Evolutionary conservation across 2,113 vertebrate species (phyloP), one percentile per base, ranked within the genome.

Genomic region (Phodopus roborovskii): DNA sequence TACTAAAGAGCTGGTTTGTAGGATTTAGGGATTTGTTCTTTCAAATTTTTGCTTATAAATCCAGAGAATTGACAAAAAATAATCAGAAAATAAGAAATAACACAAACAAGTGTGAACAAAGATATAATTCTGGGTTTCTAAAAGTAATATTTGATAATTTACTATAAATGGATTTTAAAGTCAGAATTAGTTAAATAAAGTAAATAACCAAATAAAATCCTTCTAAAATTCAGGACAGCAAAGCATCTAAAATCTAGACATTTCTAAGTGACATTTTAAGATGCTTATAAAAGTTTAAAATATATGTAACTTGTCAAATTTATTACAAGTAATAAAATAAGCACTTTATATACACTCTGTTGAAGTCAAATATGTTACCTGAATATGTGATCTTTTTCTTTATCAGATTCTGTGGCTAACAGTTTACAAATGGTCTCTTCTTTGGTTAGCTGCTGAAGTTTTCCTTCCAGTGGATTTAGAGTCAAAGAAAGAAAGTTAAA

Each of bases 401-500:
- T 82, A 68, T 99, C 97, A 96, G 98, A 82, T 78, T 97, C 96
- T 70, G 92, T 96, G 91, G 97, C 98, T 81, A 99, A 79, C 81
- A 99, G 98, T 96, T 98, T 98, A 77, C 97, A 98, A 90, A 98
- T 96, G 4, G 96, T 97, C 26, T 99, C 98, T 89, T 98, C 98
- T 96, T 98, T 98, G 92, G 94, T 94, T 19, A 96, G 56, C 75
- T 97, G 96, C 39, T 95, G 94, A 82, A 91, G 94, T 73, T 94
- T 98, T 97, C 96, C 96, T 96, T 98, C 97, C 77, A 98, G 82
- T 28, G 93, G 90, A 97, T 97, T 98, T 96, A 98, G 95, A 97
- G 98, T 98, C 97, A 99, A 97, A 94, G 98, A 98, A 88, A 99
- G 98, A 70, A 99, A 98, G 96, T 79, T 98, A 98, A 98, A 98